Percentiles rank a stretch among this genome's conserved stretches.
Conservation (phyloP, 2,113 vertebrate species). For the Datnioides undecimradiatus region DNA sequence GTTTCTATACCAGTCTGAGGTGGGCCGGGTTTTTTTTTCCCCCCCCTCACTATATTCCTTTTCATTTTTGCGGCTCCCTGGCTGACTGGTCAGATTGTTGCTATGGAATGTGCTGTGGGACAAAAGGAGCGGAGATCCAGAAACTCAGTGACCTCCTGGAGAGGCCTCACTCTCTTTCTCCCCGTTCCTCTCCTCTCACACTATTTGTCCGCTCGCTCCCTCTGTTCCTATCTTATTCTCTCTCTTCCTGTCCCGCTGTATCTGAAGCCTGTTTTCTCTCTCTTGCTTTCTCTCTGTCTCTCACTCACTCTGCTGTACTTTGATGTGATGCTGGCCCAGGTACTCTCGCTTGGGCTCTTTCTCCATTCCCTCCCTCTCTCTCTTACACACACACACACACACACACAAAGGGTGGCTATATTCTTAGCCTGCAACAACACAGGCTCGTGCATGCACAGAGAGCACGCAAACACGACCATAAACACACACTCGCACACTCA, state of each 20-base stretch:
- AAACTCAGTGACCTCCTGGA: constrained; percentile 79
- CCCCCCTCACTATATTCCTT: constrained; percentile 58
- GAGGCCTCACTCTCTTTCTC: constrained; percentile 67
- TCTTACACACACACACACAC: constrained; percentile 14
- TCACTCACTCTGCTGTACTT: constrained; percentile 51
- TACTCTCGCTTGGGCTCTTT: constrained; percentile 61
- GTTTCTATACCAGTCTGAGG: constrained; percentile 47
- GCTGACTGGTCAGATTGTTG: constrained; percentile 75
- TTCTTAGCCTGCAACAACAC: constrained; percentile 56
- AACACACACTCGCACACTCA: constrained; percentile 37
- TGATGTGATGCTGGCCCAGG: constrained; percentile 71
- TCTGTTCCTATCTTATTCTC: constrained; percentile 20
- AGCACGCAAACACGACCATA: constrained; percentile 26
- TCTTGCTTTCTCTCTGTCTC: neutral
- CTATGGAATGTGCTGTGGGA: constrained; percentile 80
- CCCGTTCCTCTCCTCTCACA: constrained; percentile 26
- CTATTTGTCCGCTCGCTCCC: constrained; percentile 26
- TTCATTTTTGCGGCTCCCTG: constrained; percentile 67
- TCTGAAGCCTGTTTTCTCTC: constrained; percentile 34
- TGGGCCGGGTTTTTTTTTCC: constrained; percentile 20
- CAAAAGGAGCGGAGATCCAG: constrained; percentile 79
- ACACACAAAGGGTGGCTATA: constrained; percentile 31
- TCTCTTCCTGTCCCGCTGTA: constrained; percentile 9
- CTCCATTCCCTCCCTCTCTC: constrained; percentile 37
- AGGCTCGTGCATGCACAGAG: constrained; percentile 45